These are phyloP conservation scores for Callaeas wilsoni DNA, from an alignment of 2,113 vertebrate species.

Conservation along the genomic window DNA sequence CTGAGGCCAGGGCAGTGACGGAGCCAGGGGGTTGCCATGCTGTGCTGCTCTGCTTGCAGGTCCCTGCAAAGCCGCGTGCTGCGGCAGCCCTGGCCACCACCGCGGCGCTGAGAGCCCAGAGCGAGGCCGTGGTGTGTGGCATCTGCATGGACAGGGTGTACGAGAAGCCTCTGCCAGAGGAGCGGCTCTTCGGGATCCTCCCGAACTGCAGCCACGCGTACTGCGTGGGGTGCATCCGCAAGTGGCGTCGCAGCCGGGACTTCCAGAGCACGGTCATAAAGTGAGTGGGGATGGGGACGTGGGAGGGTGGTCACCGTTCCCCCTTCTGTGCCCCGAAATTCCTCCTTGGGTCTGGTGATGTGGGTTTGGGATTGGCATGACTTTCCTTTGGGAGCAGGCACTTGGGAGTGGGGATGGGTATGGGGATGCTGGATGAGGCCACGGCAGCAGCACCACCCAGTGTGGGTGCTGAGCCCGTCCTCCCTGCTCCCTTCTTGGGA, in stretches of 20 bases:
- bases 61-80: rapidly evolving
- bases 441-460: neutral
- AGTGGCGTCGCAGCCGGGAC: slow-evolving; percentile 79
- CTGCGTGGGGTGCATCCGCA: slow-evolving; percentile 83
- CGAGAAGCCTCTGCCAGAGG: slow-evolving; percentile 67
- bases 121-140: slow-evolving; percentile 79
- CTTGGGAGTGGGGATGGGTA: neutral
- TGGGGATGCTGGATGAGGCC: neutral
- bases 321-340: neutral
- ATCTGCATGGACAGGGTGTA: slow-evolving; percentile 93
- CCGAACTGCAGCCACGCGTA: slow-evolving; percentile 84
- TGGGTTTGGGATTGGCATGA: neutral
- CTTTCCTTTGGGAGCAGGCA: neutral
- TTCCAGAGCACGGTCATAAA: slow-evolving; percentile 76
- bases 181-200: slow-evolving; percentile 82
- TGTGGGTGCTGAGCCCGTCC: neutral
- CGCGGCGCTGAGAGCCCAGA: slow-evolving; percentile 26
- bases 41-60: neutral
- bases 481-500: neutral
- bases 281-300: slow-evolving; percentile 46
- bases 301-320: rapidly evolving
- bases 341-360: neutral
- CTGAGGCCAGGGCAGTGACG: rapidly evolving
- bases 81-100: rapidly evolving
- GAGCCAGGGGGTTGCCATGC: neutral